Percentiles rank a stretch among this genome's conserved stretches.
Evolutionary conservation across 2,113 vertebrate species (phyloP).

Genomic region (Pan paniscus): DNA sequence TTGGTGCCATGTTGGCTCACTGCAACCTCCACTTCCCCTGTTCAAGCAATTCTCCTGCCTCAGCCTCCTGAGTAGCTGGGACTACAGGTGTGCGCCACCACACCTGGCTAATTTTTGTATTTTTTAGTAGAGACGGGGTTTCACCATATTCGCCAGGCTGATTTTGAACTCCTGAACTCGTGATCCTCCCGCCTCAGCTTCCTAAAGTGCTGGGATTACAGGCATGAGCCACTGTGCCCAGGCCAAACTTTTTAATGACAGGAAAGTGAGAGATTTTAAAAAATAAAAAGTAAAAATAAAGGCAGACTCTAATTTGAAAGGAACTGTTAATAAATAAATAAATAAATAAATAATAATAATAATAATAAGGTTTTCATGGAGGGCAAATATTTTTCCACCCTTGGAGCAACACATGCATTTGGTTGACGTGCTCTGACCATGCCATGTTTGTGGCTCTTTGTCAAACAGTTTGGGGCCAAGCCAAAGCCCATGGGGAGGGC

Average conservation of each 20-base stretch:
- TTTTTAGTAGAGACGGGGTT: too few species aligned
- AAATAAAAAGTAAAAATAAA: not conserved
- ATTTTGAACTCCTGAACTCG: too few species aligned
- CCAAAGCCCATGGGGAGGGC: slow-evolving; percentile 58
- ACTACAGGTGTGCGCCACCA: too few species aligned
- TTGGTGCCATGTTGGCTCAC: too few species aligned
- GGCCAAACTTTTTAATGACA: not conserved
- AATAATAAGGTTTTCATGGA: not conserved
- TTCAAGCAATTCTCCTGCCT: too few species aligned
- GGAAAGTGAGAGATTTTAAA: not conserved
- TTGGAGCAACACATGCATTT: not conserved
- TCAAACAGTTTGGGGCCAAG: slow-evolving; percentile 56
- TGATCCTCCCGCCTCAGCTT: too few species aligned
- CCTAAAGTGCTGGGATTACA: too few species aligned
- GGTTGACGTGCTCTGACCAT: slow-evolving; percentile 21
- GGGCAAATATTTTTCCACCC: slow-evolving; percentile 20
- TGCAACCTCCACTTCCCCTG: too few species aligned
- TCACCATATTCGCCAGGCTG: too few species aligned
- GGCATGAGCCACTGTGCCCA: too few species aligned
- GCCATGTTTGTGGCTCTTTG: slow-evolving; percentile 68
- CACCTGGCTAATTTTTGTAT: too few species aligned
- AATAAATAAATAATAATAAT: not conserved
- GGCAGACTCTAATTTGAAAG: not conserved
- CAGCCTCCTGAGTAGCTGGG: too few species aligned
- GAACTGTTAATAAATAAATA: not conserved